These are phyloP conservation scores for Trypoxylon attenuatum DNA, from an alignment of 2,888 invertebrate species.

Conservation along the genomic window DNA sequence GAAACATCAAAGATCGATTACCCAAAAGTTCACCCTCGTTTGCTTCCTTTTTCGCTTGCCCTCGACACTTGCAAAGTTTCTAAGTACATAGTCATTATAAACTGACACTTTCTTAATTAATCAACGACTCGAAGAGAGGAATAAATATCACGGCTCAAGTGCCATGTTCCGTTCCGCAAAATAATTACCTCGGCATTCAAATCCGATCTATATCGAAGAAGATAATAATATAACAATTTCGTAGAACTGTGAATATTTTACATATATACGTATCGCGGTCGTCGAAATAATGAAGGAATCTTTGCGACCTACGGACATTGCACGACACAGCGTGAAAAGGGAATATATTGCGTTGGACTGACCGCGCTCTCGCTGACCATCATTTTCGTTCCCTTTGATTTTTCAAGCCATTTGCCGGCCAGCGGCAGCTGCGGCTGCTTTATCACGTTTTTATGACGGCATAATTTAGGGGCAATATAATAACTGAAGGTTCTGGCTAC, in stretches of 20 bases:
- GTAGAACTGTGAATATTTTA: too few species aligned
- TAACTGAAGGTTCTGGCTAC: constrained; percentile 34
- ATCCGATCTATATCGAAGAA: too few species aligned
- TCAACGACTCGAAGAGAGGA: too few species aligned
- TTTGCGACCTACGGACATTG: constrained; percentile 2
- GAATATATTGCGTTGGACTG: constrained; percentile 36
- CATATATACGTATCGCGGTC: too few species aligned
- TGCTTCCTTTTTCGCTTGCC: not conserved
- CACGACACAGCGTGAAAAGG: constrained; percentile 24
- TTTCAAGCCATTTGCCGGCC: constrained; percentile 51
- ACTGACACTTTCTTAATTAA: not conserved
- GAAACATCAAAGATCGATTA: not conserved
- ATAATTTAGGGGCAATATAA: constrained; percentile 60
- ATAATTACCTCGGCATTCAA: too few species aligned
- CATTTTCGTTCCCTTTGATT: constrained; percentile 54
- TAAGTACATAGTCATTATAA: not conserved
- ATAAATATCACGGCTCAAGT: too few species aligned
- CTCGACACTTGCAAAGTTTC: too few species aligned
- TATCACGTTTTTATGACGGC: constrained; percentile 59
- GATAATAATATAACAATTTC: too few species aligned
- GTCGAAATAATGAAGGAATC: constrained; percentile 12
- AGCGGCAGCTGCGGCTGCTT: constrained; percentile 42
- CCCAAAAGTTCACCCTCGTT: not conserved
- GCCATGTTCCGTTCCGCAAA: too few species aligned
- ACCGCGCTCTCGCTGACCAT: constrained; percentile 30